These are phyloP conservation scores for Palloptera scutellata DNA, from an alignment of 2,888 invertebrate species.

Conservation along the genomic window DNA sequence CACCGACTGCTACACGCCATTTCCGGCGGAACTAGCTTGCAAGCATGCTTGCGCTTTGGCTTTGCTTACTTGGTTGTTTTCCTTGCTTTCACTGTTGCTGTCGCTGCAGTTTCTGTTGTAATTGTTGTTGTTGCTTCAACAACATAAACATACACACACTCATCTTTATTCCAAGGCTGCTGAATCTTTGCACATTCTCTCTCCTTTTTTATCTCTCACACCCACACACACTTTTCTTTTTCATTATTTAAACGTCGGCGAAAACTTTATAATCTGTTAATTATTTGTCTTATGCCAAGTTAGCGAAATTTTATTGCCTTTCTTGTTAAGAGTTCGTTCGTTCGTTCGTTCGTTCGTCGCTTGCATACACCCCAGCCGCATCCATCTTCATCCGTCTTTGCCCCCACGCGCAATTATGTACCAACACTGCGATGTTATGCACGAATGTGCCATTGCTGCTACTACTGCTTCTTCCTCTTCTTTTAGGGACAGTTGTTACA, in stretches of 20 bases:
- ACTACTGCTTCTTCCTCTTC: too few species aligned
- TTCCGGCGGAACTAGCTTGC: slow-evolving; percentile 8
- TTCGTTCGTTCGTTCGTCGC: background rate
- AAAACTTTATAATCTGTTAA: slow-evolving; percentile 55
- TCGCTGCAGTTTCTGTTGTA: too few species aligned
- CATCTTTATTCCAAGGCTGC: background rate
- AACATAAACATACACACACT: background rate
- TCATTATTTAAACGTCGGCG: slow-evolving; percentile 45
- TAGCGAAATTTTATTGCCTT: slow-evolving; percentile 46
- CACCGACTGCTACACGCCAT: background rate
- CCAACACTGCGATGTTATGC: too few species aligned
- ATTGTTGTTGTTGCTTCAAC: background rate
- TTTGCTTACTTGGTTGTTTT: too few species aligned
- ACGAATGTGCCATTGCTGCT: too few species aligned
- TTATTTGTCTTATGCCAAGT: slow-evolving; percentile 54
- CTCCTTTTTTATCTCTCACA: background rate
- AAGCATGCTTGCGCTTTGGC: too few species aligned
- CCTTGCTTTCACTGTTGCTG: too few species aligned
- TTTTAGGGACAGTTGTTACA: too few species aligned
- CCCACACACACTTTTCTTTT: slow-evolving; percentile 23
- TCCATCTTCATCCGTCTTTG: too few species aligned
- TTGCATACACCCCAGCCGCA: too few species aligned
- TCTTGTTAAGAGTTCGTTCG: slow-evolving; percentile 8
- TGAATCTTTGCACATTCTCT: background rate
- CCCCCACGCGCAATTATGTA: too few species aligned